A percentile compares a stretch with the other conserved stretches of the same genome.
phyloP scores from a whole-genome alignment of 1,140 invertebrate species.

The Drosophila sp. region DNA sequence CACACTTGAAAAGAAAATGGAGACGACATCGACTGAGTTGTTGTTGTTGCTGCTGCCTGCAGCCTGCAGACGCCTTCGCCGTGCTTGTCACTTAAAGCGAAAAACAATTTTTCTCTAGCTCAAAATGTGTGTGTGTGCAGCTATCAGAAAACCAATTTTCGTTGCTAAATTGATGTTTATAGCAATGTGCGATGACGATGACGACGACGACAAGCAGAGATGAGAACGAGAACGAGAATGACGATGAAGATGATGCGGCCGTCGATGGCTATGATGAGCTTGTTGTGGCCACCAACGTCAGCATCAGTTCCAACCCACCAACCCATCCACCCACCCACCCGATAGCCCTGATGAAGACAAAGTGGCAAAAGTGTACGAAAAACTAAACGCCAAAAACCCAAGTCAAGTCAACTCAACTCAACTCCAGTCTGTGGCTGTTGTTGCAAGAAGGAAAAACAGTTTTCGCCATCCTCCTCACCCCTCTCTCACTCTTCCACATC shows the following conservation, averaged over 20 bases:
- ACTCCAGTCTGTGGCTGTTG: slow-evolving; percentile 12
- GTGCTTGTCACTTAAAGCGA: slow-evolving; percentile 74
- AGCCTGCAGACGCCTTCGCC: slow-evolving; percentile 19
- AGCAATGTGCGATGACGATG: slow-evolving; percentile 73
- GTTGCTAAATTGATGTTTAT: slow-evolving; percentile 80
- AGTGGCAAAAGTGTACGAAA: slow-evolving; percentile 65
- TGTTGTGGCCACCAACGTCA: slow-evolving; percentile 56
- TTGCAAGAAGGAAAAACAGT: slow-evolving; percentile 6
- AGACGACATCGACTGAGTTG: slow-evolving; percentile 50
- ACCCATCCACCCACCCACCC: neutral
- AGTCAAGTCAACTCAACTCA: slow-evolving; percentile 35
- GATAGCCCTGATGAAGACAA: slow-evolving; percentile 66
- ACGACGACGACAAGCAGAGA: slow-evolving; percentile 15
- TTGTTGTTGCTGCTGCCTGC: slow-evolving; percentile 25
- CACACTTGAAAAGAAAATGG: slow-evolving; percentile 54
- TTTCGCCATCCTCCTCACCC: neutral
- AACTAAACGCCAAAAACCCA: slow-evolving; percentile 66
- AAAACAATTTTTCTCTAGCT: slow-evolving; percentile 77
- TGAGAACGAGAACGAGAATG: slow-evolving; percentile 41
- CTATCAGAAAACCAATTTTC: slow-evolving; percentile 81
- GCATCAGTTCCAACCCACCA: neutral
- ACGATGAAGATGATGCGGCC: slow-evolving; percentile 60
- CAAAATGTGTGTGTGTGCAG: slow-evolving; percentile 41
- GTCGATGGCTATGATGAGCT: slow-evolving; percentile 75
- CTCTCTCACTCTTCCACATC: neutral